Percentiles rank a stretch among this genome's conserved stretches.
Conservation (phyloP, 2,888 invertebrate genomes). For the Xylocampa areola region DNA sequence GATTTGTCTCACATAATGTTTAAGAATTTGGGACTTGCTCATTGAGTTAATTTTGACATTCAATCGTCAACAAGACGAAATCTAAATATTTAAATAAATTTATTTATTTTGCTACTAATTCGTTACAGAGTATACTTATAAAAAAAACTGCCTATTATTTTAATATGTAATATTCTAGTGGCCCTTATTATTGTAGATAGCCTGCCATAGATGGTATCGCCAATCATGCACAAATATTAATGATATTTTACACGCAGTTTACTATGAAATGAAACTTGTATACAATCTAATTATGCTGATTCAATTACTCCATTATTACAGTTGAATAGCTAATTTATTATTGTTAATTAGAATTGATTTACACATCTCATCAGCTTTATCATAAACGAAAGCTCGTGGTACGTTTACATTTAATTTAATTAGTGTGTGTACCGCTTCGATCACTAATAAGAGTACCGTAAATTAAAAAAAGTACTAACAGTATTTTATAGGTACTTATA, state of each 20-base stretch:
- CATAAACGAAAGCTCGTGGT: neutral
- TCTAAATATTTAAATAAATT: neutral
- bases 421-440: no score
- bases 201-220: conserved; percentile 45
- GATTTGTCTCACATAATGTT: no score
- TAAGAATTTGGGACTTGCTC: no score
- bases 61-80: neutral
- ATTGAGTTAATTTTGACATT: no score
- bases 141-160: conserved; percentile 42
- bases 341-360: neutral
- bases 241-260: conserved; percentile 24
- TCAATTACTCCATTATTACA: conserved; percentile 31
- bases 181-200: conserved; percentile 40
- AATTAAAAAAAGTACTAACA: no score
- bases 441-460: no score
- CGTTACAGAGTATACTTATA: conserved; percentile 5
- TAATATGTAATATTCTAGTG: conserved; percentile 35
- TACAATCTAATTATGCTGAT: conserved; percentile 27
- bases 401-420: no score
- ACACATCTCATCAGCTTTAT: neutral
- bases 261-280: conserved; percentile 22
- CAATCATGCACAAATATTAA: conserved; percentile 37
- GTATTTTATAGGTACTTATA: no score
- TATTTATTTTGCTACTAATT: neutral
- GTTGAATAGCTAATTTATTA: neutral